Evolutionary conservation across 2,797 vertebrate genomes (phyloP).

Genomic region (Prionace glauca): DNA sequence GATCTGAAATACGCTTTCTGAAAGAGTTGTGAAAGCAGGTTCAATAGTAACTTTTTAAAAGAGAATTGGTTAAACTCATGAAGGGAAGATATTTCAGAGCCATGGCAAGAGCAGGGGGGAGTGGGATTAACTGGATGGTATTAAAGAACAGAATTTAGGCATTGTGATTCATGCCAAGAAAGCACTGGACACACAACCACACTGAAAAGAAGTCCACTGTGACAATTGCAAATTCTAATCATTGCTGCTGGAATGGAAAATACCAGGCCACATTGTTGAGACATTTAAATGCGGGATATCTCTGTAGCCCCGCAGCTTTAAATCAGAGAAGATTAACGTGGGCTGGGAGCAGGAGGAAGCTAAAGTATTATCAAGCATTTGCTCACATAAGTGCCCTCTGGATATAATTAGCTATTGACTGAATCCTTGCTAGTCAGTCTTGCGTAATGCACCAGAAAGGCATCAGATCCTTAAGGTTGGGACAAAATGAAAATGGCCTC

Average conservation of each 20-base stretch:
- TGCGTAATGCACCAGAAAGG: neutral
- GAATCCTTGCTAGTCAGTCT: neutral
- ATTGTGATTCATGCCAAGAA: neutral
- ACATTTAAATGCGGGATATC: neutral
- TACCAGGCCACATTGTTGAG: neutral
- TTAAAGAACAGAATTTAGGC: neutral
- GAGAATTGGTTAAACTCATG: neutral
- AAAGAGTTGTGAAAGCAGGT: neutral
- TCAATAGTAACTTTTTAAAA: neutral
- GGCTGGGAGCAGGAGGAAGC: neutral
- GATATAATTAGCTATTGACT: neutral
- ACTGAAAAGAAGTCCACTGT: neutral
- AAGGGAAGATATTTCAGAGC: neutral
- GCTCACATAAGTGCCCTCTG: neutral
- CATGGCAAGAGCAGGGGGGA: neutral
- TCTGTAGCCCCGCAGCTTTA: neutral
- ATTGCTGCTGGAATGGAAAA: neutral
- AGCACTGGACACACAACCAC: neutral
- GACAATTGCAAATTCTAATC: neutral
- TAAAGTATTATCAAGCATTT: neutral
- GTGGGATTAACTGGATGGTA: neutral
- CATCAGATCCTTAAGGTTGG: neutral
- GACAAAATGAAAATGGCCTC: neutral
- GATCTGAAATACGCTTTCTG: neutral
- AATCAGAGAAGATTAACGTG: neutral